Conservation (phyloP, 2,888 invertebrate species). For the Euzetes globulus region DNA sequence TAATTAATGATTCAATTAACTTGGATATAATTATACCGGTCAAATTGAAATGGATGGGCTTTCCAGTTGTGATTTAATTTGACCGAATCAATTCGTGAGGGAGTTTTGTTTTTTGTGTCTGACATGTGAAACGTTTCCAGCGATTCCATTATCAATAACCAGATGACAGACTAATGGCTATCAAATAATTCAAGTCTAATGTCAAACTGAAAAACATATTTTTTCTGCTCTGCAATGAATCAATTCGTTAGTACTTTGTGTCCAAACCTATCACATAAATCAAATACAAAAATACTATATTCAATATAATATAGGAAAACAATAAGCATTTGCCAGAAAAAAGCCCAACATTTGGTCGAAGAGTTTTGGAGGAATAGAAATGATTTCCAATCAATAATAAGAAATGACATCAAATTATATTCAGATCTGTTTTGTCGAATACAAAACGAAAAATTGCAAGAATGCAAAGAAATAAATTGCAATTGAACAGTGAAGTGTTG, state of each 20-base stretch:
- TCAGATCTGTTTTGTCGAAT: no score
- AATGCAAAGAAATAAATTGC: no score
- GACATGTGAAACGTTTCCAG: background rate
- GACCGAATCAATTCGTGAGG: no score
- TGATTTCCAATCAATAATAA: no score
- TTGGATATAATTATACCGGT: no score
- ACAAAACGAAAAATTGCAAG: no score
- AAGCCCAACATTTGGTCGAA: no score
- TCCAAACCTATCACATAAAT: background rate
- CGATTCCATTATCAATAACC: background rate
- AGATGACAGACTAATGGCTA: constrained; percentile 14
- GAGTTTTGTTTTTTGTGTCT: background rate
- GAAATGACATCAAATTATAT: no score
- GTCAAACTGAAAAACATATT: background rate
- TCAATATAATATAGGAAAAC: background rate
- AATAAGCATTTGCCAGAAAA: no score
- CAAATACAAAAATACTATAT: background rate
- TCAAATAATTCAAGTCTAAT: constrained; percentile 1
- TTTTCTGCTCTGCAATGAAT: background rate
- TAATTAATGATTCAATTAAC: no score
- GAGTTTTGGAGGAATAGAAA: no score
- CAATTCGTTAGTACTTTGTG: background rate
- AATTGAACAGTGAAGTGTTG: no score
- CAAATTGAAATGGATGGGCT: background rate
- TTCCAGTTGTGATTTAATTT: background rate